Evolutionary conservation across 2,113 vertebrate genomes (phyloP).

Genomic region (Etheostoma cragini): DNA sequence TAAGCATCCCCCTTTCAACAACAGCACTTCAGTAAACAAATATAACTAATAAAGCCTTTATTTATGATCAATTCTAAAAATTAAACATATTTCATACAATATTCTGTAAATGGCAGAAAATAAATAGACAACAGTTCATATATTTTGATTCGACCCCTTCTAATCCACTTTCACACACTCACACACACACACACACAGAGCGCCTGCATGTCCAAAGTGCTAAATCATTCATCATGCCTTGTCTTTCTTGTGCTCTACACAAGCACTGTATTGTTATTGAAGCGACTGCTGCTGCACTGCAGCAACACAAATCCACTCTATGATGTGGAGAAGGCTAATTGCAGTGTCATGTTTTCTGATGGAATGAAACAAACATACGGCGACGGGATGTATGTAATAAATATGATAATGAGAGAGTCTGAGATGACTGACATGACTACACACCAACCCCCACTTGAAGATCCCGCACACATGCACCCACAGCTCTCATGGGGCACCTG

Average conservation of each 20-base stretch:
- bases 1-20: constrained; percentile 28
- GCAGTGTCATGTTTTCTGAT: constrained; percentile 40
- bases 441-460: constrained; percentile 16
- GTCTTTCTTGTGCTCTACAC: constrained; percentile 51
- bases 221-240: constrained; percentile 66
- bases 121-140: constrained; percentile 25
- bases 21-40: background rate
- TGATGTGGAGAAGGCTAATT: constrained; percentile 33
- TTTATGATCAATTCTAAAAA: background rate
- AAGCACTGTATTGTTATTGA: constrained; percentile 44
- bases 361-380: constrained; percentile 20
- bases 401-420: constrained; percentile 7
- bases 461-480: constrained; percentile 5
- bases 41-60: constrained; percentile 6
- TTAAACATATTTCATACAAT: constrained; percentile 19
- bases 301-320: constrained; percentile 42
- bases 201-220: constrained; percentile 45
- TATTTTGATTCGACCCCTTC: constrained; percentile 23
- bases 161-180: background rate
- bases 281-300: constrained; percentile 59
- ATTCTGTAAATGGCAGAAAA: constrained; percentile 16
- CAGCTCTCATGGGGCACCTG: constrained; percentile 69
- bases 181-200: constrained; percentile 4
- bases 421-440: constrained; percentile 42
- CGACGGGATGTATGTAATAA: constrained; percentile 27